Evolutionary conservation across 2,797 vertebrate species (phyloP), one percentile per base, ranked within the genome.

Genomic region (Hyperoplus lanceolatus): DNA sequence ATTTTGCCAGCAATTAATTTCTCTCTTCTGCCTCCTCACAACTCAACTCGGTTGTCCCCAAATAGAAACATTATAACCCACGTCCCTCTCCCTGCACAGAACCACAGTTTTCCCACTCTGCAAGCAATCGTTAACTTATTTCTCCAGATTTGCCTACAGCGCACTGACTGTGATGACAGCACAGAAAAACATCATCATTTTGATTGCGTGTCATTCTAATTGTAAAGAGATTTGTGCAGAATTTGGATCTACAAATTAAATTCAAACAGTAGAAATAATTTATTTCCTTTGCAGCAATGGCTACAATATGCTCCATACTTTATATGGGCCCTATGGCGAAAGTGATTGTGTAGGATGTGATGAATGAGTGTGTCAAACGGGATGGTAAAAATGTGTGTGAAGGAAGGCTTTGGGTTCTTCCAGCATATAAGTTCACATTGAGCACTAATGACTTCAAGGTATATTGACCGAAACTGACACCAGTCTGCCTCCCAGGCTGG

Each of bases 51-150:
- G 29, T 29, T 80, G 54, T 79, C 80, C 79, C 75, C 75, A 83
- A 89, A 86, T 82, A 87, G 81, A 86, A 83, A 90, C 29, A 29
- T 29, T 80, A 74, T 83, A 89, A 83, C 83, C 80, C 85, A 81
- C 85, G 87, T 88, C 87, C 88, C 78, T 83, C 83, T 85, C 79
- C 80, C 63, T 50, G 75, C 82, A 57, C 80, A 50, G 68, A 72
- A 69, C 64, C 78, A 72, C 70, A 73, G 1, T 79, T 85, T 61
- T 79, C 81, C 75, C 81, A 82, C 72, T 87, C 76, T 67, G 77
- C 55, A 29, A 77, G 61, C 75, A 66, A 60, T 53, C 45, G 12
- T 45, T 65, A 75, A 54, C 62, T 39, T 74, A 56, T 62, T 18
- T 65, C 55, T 53, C 42, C 29, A 46, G 13, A 21, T 60, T 79